Percentiles rank a stretch among this genome's conserved stretches.
These are phyloP conservation scores for Autographa pulchrina DNA, from an alignment of 2,888 invertebrate genomes.

Conservation along the genomic window DNA sequence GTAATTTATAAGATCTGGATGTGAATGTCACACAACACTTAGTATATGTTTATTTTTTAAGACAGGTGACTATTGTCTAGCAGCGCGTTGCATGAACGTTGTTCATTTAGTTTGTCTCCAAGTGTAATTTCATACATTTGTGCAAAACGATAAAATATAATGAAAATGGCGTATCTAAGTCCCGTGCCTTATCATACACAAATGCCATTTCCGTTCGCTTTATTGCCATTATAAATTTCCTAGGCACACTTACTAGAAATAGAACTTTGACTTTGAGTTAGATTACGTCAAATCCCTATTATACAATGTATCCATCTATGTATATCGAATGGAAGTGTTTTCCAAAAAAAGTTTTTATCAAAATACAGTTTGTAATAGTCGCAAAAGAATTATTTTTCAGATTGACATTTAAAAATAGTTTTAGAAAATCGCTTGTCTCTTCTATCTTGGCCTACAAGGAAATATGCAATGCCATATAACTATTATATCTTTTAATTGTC, in stretches of 20 bases:
- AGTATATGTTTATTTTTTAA: no score
- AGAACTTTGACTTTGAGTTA: background rate
- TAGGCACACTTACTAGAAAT: background rate
- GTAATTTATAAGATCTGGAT: no score
- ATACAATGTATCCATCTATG: no score
- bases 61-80: no score
- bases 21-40: no score
- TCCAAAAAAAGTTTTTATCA: no score
- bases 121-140: background rate
- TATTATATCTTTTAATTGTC: slow-evolving; percentile 24
- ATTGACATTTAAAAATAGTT: background rate
- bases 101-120: no score
- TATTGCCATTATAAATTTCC: background rate
- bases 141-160: background rate
- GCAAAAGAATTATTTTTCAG: background rate
- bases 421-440: background rate
- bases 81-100: no score
- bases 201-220: background rate
- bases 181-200: background rate
- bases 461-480: slow-evolving; percentile 14
- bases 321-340: no score
- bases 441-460: slow-evolving; percentile 11
- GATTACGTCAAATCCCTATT: no score
- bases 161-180: background rate
- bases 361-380: background rate